These are phyloP conservation scores for Drosophila macrothrix DNA, from an alignment of 2,888 invertebrate species.

Conservation along the genomic window DNA sequence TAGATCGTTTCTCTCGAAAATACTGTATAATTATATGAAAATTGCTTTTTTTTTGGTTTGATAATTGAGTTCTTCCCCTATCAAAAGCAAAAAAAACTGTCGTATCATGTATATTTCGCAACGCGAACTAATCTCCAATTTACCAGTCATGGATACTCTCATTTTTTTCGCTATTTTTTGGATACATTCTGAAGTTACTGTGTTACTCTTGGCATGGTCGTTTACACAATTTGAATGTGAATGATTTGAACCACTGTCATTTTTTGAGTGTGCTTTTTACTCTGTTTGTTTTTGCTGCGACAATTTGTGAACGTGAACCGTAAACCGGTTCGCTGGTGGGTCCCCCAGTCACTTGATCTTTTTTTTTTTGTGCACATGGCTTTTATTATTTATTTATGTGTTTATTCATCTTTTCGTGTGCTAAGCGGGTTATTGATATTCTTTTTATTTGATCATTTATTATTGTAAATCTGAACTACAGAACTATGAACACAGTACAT, in stretches of 20 bases:
- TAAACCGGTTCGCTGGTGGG: constrained; percentile 46
- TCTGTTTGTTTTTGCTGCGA: constrained; percentile 47
- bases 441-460: constrained; percentile 31
- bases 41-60: not conserved
- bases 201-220: constrained; percentile 15
- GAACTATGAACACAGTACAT: constrained; percentile 15
- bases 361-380: constrained; percentile 44
- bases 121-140: not conserved
- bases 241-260: constrained; percentile 67
- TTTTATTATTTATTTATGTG: constrained; percentile 52
- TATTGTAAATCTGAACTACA: constrained; percentile 15
- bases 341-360: constrained; percentile 21
- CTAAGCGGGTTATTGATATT: constrained; percentile 40
- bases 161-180: constrained; percentile 14
- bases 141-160: not conserved
- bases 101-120: not conserved
- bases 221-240: constrained; percentile 21
- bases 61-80: not conserved
- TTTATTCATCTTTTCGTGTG: constrained; percentile 4
- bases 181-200: constrained; percentile 10
- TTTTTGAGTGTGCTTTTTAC: constrained; percentile 42
- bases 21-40: not conserved
- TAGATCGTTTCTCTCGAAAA: not conserved
- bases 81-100: not conserved
- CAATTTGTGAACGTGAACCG: constrained; percentile 61